These are phyloP conservation scores for Cantharis flavilabris DNA, from an alignment of 2,888 invertebrate species.

Conservation along the genomic window DNA sequence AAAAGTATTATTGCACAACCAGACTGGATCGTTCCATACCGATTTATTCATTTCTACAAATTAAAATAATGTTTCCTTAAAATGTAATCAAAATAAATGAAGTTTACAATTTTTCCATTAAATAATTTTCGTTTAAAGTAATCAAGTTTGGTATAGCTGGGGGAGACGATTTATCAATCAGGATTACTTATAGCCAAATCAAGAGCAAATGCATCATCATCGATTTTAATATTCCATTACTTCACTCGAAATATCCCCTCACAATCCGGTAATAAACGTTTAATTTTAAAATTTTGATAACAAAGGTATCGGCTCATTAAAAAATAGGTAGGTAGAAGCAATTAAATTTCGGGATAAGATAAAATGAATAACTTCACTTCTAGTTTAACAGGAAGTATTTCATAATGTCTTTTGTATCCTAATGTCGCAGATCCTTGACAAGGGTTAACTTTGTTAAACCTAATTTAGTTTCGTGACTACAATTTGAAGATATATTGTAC, in stretches of 20 bases:
- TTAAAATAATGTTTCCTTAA: neutral
- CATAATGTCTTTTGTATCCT: constrained; percentile 9
- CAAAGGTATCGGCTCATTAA: neutral
- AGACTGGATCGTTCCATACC: neutral
- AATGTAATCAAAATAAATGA: neutral
- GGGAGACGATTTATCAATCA: neutral
- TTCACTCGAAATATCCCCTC: neutral
- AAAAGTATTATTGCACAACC: neutral
- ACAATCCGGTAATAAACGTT: neutral
- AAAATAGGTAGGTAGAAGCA: neutral
- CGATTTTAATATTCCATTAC: neutral
- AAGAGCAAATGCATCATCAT: neutral
- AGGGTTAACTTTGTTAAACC: constrained; percentile 15
- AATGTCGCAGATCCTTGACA: constrained; percentile 8
- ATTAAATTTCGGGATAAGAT: neutral
- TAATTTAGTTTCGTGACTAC: constrained; percentile 5
- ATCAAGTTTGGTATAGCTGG: neutral
- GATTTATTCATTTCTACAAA: neutral
- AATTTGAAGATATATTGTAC: neutral
- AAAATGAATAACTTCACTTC: constrained; percentile 1
- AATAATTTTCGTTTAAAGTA: neutral
- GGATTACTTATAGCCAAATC: neutral
- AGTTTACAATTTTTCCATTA: neutral
- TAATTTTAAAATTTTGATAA: neutral
- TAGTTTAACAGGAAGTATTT: neutral